These are phyloP conservation scores for Ptyas mucosa DNA, from an alignment of 2,113 vertebrate species.

Conservation along the genomic window DNA sequence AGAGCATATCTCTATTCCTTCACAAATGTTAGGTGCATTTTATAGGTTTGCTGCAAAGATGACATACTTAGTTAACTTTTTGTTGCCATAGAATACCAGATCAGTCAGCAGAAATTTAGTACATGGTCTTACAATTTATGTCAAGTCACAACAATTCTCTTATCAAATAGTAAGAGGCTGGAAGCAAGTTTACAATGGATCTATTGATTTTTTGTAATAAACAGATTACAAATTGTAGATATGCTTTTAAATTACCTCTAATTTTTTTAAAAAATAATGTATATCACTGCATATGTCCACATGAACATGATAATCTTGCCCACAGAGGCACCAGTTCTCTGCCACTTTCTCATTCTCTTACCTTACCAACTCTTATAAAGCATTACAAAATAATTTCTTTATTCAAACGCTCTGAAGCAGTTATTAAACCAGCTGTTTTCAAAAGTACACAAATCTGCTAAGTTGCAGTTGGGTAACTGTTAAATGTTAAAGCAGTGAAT, in stretches of 20 bases:
- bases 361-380: slow-evolving; percentile 60
- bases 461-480: slow-evolving; percentile 82
- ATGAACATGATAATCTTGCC: slow-evolving; percentile 36
- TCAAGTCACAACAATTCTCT: neutral
- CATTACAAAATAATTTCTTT: slow-evolving; percentile 75
- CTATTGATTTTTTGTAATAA: neutral
- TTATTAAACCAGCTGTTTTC: slow-evolving; percentile 84
- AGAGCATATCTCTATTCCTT: neutral
- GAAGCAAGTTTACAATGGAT: neutral
- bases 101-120: neutral
- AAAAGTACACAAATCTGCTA: slow-evolving; percentile 84
- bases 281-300: slow-evolving; percentile 43
- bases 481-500: slow-evolving; percentile 79
- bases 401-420: slow-evolving; percentile 76
- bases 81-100: neutral
- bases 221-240: neutral
- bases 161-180: neutral
- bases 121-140: neutral
- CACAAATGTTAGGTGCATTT: neutral
- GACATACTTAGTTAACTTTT: neutral
- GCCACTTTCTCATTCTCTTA: neutral
- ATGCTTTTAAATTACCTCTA: slow-evolving; percentile 2
- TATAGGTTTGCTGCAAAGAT: neutral
- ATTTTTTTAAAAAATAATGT: slow-evolving; percentile 53
- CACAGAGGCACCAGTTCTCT: slow-evolving; percentile 45